Evolutionary conservation across 2,888 invertebrate species (phyloP), one percentile per base, ranked within the genome.

Genomic region (Caenorhabditis uteleia): DNA sequence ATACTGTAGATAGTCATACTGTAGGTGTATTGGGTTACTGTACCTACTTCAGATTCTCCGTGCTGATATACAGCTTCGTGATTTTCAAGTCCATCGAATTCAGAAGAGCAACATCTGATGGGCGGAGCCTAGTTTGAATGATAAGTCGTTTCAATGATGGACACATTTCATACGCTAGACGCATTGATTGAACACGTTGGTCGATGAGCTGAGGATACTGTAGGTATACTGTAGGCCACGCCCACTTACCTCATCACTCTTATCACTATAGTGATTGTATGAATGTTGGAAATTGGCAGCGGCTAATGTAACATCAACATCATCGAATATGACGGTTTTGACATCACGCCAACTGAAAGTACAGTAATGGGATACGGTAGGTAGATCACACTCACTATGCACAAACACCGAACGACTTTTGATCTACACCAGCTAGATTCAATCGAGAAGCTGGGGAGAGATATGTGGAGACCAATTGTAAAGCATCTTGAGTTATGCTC

Each of bases 271-370:
- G 26, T 44, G 21, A 29, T 46, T 23, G 34, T 21, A 57, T 3
- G 26, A 38, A 36, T 62, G 55, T 21, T 53, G 51, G 18, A 62
- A 44, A 29, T 57, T 51, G 1, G 39, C 31, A 14, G 51, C 53
- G 5, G 51, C 56, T 27, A 62, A 12, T 1, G 48, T 47, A 8
- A 62, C 40, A 25, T 62, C 55, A n/a, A 42, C 48, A 7, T 51
- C 56, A 21, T 62, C 62, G 18, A 62, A 50, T 2, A 62, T 26
- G 4, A 62, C 48, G 1, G 62, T 62, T 44, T 53, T 51, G 27
- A 62, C 53, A 43, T 62, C 56, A 20, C 39, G 45, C 62, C 62
- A 62, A 20, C 61, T 62, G 61, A 1, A 57, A 25, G 16, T 36
- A 10, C 16, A n/a, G n/a, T n/a, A n/a, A n/a, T n/a, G n/a, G n/a